A percentile compares a stretch with the other conserved stretches of the same genome.
These are phyloP conservation scores for Drosophila eugracilis DNA, from an alignment of 1,140 invertebrate species.

Conservation along the genomic window DNA sequence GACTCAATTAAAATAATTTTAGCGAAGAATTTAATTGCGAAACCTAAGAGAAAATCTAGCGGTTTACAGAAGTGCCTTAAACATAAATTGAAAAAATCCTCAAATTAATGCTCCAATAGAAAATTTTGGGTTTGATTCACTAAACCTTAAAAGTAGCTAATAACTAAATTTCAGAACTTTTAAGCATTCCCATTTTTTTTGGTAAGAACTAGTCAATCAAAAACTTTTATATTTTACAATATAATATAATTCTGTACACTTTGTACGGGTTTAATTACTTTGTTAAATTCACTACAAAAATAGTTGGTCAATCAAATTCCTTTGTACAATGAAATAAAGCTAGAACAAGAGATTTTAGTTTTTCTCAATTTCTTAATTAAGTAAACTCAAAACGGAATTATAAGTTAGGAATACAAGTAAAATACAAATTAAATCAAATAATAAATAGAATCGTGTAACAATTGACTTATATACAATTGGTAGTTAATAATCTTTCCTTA, in stretches of 20 bases:
- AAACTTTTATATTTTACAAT: constrained; percentile 4
- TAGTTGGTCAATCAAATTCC: constrained; percentile 3
- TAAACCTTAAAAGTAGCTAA: neutral
- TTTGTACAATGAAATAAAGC: constrained; percentile 29
- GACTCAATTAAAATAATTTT: neutral
- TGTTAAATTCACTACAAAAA: constrained; percentile 17
- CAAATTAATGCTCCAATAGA: neutral
- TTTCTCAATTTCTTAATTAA: neutral
- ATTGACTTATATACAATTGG: constrained; percentile 38
- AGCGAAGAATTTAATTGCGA: constrained; percentile 1
- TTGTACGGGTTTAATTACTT: neutral
- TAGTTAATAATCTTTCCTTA: neutral
- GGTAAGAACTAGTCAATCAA: no score
- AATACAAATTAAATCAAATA: constrained; percentile 34
- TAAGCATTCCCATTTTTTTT: no score
- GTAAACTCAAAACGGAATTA: constrained; percentile 1
- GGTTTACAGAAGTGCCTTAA: neutral
- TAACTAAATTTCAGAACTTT: neutral
- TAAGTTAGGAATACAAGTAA: constrained; percentile 25
- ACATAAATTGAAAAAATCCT: neutral
- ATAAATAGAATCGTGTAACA: constrained; percentile 53
- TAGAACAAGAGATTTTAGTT: neutral
- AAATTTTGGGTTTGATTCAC: neutral
- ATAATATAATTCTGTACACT: constrained; percentile 11
- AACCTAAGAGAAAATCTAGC: neutral